phyloP scores from a whole-genome alignment of 2,888 invertebrate genomes.

The Agrochola lychnidis region DNA sequence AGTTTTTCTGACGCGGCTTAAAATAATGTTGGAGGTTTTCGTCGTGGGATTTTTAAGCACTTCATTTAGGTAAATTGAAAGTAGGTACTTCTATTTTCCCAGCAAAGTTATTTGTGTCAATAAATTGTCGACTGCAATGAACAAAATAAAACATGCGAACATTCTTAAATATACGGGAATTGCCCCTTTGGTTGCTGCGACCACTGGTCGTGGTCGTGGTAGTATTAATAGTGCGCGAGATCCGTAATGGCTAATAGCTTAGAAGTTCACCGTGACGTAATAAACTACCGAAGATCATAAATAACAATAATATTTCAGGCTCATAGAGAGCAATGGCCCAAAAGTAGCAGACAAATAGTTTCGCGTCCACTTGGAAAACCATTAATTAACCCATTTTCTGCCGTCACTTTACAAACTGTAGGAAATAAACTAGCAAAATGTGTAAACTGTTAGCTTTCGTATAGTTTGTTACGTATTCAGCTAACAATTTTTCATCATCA shows the following conservation, averaged over 20 bases:
- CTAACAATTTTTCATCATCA: neutral
- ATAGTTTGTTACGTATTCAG: constrained; percentile 14
- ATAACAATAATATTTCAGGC: constrained; percentile 55
- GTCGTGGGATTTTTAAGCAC: neutral
- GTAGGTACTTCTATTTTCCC: neutral
- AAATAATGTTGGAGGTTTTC: neutral
- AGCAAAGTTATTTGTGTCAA: neutral
- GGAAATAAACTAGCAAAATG: constrained; percentile 46
- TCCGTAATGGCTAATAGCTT: constrained; percentile 28
- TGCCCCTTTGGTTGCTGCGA: too few species aligned
- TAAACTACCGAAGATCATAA: constrained; percentile 49
- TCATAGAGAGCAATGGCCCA: constrained; percentile 45
- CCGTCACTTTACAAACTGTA: constrained; percentile 44
- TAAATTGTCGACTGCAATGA: neutral
- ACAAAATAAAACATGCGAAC: too few species aligned
- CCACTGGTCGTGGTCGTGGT: too few species aligned
- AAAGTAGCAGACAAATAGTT: constrained; percentile 50
- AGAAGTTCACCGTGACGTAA: constrained; percentile 2
- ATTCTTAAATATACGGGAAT: too few species aligned
- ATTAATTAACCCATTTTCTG: constrained; percentile 58
- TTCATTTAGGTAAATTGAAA: neutral
- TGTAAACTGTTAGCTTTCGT: constrained; percentile 2
- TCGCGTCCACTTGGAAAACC: constrained; percentile 48
- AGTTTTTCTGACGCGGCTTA: constrained; percentile 27
- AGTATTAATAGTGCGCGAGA: too few species aligned